A percentile compares a stretch with the other conserved stretches of the same genome.
These are phyloP conservation scores for Campylomormyrus numenius DNA, from an alignment of 2,113 vertebrate species.

Conservation along the genomic window DNA sequence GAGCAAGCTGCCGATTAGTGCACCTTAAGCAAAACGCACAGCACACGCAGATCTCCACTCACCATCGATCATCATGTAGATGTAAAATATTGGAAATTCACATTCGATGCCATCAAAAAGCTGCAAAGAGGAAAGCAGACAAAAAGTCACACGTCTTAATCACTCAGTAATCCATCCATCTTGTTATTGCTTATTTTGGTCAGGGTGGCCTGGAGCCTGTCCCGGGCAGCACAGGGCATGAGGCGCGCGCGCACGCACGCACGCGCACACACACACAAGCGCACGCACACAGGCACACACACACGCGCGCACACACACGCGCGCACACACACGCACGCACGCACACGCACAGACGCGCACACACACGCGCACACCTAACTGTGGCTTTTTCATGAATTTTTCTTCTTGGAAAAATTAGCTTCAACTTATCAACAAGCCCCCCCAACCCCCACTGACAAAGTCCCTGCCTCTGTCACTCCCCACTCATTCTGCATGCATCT, in stretches of 20 bases:
- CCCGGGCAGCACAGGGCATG: background rate
- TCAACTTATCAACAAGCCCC: background rate
- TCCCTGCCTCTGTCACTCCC: background rate
- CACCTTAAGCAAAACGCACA: constrained; percentile 6
- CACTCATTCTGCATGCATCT: background rate
- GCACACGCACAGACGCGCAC: rapidly evolving
- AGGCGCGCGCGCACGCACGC: background rate
- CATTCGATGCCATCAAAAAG: constrained; percentile 98
- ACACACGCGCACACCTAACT: background rate
- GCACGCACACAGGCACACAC: background rate
- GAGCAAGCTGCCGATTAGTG: background rate
- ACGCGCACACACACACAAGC: background rate
- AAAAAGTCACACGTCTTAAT: background rate
- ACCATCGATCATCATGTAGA: constrained; percentile 99
- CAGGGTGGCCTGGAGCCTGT: background rate
- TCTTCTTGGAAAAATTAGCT: background rate
- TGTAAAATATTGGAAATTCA: constrained; percentile 96
- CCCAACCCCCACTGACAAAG: too few species aligned
- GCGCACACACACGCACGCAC: background rate
- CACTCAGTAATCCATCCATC: background rate
- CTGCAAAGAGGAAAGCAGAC: constrained; percentile 62
- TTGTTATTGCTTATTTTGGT: background rate
- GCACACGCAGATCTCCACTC: constrained; percentile 46
- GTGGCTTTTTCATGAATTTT: background rate
- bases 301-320: background rate